A percentile compares a stretch with the other conserved stretches of the same genome.
phyloP scores from a whole-genome alignment of 1,140 invertebrate genomes.

The Orussus abietinus region DNA sequence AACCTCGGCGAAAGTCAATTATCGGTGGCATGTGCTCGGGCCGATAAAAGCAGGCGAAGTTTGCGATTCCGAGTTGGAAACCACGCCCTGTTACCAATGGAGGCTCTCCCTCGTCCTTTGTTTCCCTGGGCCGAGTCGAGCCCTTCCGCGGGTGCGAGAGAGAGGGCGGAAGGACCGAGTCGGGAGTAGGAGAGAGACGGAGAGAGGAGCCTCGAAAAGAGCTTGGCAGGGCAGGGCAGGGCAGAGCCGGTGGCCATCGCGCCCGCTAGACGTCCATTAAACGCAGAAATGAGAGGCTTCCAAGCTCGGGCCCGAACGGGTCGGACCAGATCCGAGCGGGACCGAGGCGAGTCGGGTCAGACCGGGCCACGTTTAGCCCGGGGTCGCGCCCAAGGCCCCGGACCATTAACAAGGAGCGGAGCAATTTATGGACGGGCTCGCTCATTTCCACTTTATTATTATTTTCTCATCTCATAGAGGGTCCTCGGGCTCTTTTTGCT shows the following conservation, averaged over 20 bases:
- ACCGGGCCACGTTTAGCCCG: slow-evolving; percentile 46
- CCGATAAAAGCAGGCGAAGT: no score
- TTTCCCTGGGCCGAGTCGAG: no score
- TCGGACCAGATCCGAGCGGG: slow-evolving; percentile 34
- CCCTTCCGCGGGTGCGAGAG: no score
- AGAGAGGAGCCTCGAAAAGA: no score
- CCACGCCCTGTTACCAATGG: no score
- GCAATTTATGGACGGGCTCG: slow-evolving; percentile 53
- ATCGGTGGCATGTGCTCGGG: no score
- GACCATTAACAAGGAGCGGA: slow-evolving; percentile 55
- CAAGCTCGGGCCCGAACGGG: slow-evolving; percentile 41
- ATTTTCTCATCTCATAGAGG: slow-evolving; percentile 55
- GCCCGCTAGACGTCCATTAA: slow-evolving; percentile 51
- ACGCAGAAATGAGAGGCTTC: slow-evolving; percentile 50
- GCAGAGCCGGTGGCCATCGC: slow-evolving; percentile 46
- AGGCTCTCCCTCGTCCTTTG: no score
- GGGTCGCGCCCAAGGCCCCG: slow-evolving; percentile 49
- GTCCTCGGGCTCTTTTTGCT: slow-evolving; percentile 41
- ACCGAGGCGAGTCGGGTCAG: slow-evolving; percentile 41
- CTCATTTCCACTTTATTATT: slow-evolving; percentile 56
- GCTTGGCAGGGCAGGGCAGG: slow-evolving; percentile 28
- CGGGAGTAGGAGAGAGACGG: no score
- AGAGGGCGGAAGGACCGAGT: no score
- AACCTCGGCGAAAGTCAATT: no score
- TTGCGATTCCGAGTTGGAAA: no score